These are phyloP conservation scores for Eilema griseolum DNA, from an alignment of 2,888 invertebrate genomes.

Conservation along the genomic window DNA sequence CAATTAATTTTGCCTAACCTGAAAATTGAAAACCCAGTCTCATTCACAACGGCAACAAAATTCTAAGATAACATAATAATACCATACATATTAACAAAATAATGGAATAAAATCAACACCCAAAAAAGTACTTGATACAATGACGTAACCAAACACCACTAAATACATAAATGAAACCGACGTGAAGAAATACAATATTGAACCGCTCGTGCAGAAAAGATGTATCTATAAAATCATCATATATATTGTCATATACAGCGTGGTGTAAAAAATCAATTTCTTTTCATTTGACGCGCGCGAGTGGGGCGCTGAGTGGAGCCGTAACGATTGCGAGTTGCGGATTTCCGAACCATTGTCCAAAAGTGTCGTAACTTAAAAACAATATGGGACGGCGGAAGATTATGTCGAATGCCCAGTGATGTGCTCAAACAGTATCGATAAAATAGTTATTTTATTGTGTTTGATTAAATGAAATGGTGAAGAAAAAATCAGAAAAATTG, in stretches of 20 bases:
- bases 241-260: conserved; percentile 32
- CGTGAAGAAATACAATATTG: conserved; percentile 24
- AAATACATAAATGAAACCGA: conserved; percentile 9
- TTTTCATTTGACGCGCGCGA: conserved; percentile 38
- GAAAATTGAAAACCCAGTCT: neutral
- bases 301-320: conserved; percentile 38
- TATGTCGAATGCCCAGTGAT: conserved; percentile 55
- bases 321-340: conserved; percentile 58
- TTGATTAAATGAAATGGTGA: neutral
- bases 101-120: neutral
- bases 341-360: conserved; percentile 76
- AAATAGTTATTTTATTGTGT: neutral
- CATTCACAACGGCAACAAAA: neutral
- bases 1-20: neutral
- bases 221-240: conserved; percentile 22
- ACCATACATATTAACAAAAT: neutral
- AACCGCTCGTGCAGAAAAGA: conserved; percentile 12
- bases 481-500: neutral
- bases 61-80: too few relatives aligned
- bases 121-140: neutral
- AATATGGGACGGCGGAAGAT: conserved; percentile 69
- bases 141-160: neutral
- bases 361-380: conserved; percentile 79
- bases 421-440: conserved; percentile 19
- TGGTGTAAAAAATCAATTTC: conserved; percentile 46